These are phyloP conservation scores for Plectropomus leopardus DNA, from an alignment of 2,113 vertebrate genomes.

Conservation along the genomic window DNA sequence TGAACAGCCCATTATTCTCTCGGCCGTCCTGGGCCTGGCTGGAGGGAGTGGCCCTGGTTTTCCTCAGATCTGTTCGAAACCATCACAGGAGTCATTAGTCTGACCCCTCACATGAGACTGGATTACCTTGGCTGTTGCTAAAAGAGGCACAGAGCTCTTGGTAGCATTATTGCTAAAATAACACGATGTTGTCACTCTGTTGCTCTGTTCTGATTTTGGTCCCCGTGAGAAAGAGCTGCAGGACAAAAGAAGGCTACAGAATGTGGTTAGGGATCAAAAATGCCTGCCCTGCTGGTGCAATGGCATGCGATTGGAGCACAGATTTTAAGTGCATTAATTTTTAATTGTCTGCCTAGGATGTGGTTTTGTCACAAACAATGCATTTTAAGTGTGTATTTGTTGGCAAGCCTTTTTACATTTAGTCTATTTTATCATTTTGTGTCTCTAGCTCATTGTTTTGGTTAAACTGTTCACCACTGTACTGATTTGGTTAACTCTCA, in stretches of 20 bases:
- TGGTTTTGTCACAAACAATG: no score
- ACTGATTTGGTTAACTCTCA: no score
- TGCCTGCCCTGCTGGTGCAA: neutral
- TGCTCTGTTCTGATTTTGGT: neutral
- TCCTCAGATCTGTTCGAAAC: constrained; percentile 4
- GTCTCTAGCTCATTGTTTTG: no score
- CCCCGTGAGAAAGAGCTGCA: neutral
- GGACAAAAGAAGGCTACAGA: neutral
- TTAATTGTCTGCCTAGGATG: no score
- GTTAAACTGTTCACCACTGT: no score
- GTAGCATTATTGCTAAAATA: constrained; percentile 5
- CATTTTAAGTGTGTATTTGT: no score
- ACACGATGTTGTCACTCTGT: neutral
- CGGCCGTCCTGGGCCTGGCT: no score
- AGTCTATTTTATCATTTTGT: no score
- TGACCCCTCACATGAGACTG: constrained; percentile 9
- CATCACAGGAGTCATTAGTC: constrained; percentile 24
- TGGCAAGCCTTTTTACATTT: no score
- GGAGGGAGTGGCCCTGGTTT: neutral
- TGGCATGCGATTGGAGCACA: neutral
- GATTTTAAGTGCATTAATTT: neutral
- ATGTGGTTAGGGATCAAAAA: no score
- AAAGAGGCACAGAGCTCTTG: neutral
- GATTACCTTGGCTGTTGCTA: neutral
- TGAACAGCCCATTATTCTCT: neutral